A percentile compares a stretch with the other conserved stretches of the same genome.
phyloP scores from a whole-genome alignment of 2,888 invertebrate species.

The Monochamus alternatus region DNA sequence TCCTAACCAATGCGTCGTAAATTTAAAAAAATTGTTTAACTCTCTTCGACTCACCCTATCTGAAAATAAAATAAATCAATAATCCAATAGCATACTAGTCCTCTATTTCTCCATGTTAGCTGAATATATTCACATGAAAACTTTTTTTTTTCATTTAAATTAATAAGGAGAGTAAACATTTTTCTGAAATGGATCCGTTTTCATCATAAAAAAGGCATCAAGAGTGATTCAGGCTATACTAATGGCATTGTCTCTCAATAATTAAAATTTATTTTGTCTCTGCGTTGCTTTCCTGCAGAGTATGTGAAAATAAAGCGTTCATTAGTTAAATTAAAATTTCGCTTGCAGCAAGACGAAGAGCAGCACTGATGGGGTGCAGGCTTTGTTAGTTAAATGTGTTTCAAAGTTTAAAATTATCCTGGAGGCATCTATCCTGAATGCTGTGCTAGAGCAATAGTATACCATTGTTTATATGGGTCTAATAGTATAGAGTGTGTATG shows the following conservation, averaged over 20 bases:
- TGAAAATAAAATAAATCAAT: no score
- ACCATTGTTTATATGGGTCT: conserved; percentile 20
- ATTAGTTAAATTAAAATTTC: conserved; percentile 32
- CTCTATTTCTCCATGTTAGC: no score
- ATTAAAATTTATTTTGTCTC: conserved; percentile 25
- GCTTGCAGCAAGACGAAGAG: conserved; percentile 25
- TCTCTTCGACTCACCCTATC: no score
- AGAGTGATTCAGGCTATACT: no score
- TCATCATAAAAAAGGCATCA: no score
- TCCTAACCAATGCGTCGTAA: no score
- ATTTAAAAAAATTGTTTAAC: no score
- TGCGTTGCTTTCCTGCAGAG: conserved; percentile 1
- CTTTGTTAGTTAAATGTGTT: conserved; percentile 37
- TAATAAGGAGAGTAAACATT: no score
- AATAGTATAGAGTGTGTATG: not conserved
- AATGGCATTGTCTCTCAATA: conserved; percentile 7
- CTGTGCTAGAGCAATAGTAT: conserved; percentile 12
- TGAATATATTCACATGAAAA: no score
- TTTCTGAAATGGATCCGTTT: no score
- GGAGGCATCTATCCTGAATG: conserved; percentile 27
- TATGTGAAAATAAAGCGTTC: conserved; percentile 24
- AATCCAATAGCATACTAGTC: no score
- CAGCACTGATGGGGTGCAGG: conserved; percentile 15
- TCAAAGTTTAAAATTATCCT: conserved; percentile 37
- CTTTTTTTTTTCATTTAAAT: no score